Conservation (phyloP, 2,888 invertebrate genomes). For the Achlya flavicornis region DNA sequence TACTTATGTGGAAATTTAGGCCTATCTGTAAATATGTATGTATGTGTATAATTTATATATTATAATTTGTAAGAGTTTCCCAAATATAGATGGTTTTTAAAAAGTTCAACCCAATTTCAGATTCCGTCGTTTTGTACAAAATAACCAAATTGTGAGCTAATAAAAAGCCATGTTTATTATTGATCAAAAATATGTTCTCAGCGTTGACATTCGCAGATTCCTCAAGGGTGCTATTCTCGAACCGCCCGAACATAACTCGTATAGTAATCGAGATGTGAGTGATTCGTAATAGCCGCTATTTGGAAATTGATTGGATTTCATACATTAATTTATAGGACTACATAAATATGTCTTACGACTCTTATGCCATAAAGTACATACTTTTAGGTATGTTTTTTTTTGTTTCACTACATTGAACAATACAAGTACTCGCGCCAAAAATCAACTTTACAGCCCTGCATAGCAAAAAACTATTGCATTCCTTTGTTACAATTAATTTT, state of each 20-base stretch:
- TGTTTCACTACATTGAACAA: no score
- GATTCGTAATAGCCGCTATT: slow-evolving; percentile 6
- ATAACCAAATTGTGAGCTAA: background rate
- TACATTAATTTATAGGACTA: background rate
- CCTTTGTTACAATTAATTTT: no score
- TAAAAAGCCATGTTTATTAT: slow-evolving; percentile 17
- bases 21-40: no score
- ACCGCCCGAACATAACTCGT: slow-evolving; percentile 14
- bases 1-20: no score
- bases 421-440: no score
- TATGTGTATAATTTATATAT: no score
- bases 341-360: background rate
- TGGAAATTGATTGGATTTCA: slow-evolving; percentile 1
- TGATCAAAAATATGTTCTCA: slow-evolving; percentile 19
- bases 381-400: background rate
- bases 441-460: no score
- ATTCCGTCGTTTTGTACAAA: background rate
- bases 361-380: background rate
- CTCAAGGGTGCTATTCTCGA: slow-evolving; percentile 17
- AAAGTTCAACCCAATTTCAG: background rate
- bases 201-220: slow-evolving; percentile 14
- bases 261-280: slow-evolving; percentile 11
- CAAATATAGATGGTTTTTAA: no score
- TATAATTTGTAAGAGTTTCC: no score
- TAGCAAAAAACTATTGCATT: no score